phyloP scores from a whole-genome alignment of 2,797 vertebrate species.

The Rhinella marina region DNA sequence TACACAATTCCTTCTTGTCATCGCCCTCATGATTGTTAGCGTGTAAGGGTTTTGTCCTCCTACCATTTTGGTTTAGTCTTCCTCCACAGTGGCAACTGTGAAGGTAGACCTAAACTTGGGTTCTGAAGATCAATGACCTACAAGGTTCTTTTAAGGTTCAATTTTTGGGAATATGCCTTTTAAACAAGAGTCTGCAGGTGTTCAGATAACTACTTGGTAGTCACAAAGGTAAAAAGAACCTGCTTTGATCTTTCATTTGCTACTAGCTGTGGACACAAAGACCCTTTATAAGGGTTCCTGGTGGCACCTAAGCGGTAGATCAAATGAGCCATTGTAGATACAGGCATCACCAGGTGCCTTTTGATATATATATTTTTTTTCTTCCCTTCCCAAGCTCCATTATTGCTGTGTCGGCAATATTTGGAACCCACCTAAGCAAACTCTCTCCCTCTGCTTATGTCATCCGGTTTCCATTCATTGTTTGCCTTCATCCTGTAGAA shows the following conservation, averaged over 20 bases:
- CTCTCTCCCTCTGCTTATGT: background rate
- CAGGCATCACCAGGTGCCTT: slow-evolving; percentile 9
- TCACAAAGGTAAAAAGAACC: slow-evolving; percentile 2
- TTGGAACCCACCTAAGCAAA: slow-evolving; percentile 28
- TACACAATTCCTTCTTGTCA: slow-evolving; percentile 67
- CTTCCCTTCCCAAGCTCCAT: slow-evolving; percentile 4
- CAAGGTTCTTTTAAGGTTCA: background rate
- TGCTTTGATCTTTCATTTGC: slow-evolving; percentile 38
- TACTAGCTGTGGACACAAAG: slow-evolving; percentile 24
- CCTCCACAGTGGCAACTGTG: too few relatives aligned
- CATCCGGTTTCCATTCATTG: slow-evolving; percentile 41
- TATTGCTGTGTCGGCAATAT: slow-evolving; percentile 48
- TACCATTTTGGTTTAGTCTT: too few relatives aligned
- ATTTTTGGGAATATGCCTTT: background rate
- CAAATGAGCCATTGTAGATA: slow-evolving; percentile 46
- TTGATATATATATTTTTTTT: slow-evolving; percentile 22
- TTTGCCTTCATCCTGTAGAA: slow-evolving; percentile 41
- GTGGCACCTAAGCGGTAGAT: slow-evolving; percentile 33
- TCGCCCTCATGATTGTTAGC: background rate
- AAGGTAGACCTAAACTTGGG: too few relatives aligned
- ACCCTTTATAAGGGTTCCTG: slow-evolving; percentile 24
- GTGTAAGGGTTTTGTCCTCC: too few relatives aligned
- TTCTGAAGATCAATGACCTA: background rate
- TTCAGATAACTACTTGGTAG: slow-evolving; percentile 20
- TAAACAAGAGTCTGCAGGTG: slow-evolving; percentile 48